phyloP scores from a whole-genome alignment of 1,140 invertebrate species.

The Sycobia sp. region DNA sequence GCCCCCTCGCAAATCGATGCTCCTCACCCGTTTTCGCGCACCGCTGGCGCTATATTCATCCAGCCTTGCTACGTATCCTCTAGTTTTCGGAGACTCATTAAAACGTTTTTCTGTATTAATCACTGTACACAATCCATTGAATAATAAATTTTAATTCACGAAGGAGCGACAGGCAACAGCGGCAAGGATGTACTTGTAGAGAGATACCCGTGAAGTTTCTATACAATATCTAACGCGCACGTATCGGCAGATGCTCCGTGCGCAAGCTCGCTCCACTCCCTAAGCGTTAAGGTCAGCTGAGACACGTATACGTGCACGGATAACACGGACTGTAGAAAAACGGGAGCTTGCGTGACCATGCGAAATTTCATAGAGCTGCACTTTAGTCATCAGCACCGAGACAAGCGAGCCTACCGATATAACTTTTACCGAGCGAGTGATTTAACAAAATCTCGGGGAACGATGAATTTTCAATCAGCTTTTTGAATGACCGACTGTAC shows the following conservation, averaged over 20 bases:
- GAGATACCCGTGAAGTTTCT: too few species aligned
- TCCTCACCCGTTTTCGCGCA: constrained; percentile 7
- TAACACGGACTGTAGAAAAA: neutral
- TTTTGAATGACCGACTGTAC: too few species aligned
- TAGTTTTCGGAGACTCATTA: neutral
- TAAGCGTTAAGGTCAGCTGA: constrained; percentile 6
- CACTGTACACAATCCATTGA: too few species aligned
- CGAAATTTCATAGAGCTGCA: too few species aligned
- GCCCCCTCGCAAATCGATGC: constrained; percentile 48
- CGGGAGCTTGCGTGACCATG: neutral
- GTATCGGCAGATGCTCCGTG: constrained; percentile 12
- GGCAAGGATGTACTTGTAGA: too few species aligned
- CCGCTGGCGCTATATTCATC: constrained; percentile 39
- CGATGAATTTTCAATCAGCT: too few species aligned
- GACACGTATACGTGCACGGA: constrained; percentile 3
- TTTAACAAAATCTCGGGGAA: too few species aligned
- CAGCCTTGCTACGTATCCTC: constrained; percentile 29
- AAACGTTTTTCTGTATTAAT: neutral
- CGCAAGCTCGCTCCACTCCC: constrained; percentile 41
- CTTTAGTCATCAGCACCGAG: too few species aligned
- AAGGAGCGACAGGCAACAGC: too few species aligned
- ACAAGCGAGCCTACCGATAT: too few species aligned
- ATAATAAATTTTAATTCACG: too few species aligned
- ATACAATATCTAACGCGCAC: too few species aligned
- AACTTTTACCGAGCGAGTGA: neutral